These are phyloP conservation scores for Peromyscus aztecus DNA, from an alignment of 2,797 vertebrate genomes.

Conservation along the genomic window DNA sequence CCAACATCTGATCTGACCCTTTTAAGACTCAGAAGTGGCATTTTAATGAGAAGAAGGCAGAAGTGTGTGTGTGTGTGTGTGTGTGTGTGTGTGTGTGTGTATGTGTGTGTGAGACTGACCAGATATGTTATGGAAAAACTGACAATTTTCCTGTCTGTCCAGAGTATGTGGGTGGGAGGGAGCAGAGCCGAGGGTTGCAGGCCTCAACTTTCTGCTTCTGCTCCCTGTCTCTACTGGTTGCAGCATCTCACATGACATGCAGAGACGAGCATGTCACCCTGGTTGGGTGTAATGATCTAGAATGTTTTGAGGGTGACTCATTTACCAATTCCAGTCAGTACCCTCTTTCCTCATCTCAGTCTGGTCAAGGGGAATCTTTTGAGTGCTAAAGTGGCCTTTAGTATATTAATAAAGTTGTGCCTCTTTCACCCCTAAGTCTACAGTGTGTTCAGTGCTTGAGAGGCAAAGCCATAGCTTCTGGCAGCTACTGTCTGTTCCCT, in stretches of 20 bases:
- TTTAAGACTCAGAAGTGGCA: slow-evolving; percentile 68
- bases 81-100: background rate
- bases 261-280: background rate
- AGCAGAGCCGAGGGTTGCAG: background rate
- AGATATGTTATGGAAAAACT: slow-evolving; percentile 49
- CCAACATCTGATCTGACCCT: slow-evolving; percentile 66
- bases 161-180: background rate
- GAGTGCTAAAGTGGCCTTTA: background rate
- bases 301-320: background rate
- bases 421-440: background rate
- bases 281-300: background rate
- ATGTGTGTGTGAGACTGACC: background rate
- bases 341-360: background rate
- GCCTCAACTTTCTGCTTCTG: background rate
- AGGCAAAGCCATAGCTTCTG: background rate
- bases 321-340: background rate
- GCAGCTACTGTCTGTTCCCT: background rate
- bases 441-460: background rate
- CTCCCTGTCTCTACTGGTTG: background rate
- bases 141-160: background rate
- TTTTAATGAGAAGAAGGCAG: slow-evolving; percentile 74
- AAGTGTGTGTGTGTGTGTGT: background rate
- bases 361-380: background rate
- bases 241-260: background rate
- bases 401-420: background rate